A percentile compares a stretch with the other conserved stretches of the same genome.
These are phyloP conservation scores for Melanostigma gelatinosum DNA, from an alignment of 2,113 vertebrate genomes.

Conservation along the genomic window DNA sequence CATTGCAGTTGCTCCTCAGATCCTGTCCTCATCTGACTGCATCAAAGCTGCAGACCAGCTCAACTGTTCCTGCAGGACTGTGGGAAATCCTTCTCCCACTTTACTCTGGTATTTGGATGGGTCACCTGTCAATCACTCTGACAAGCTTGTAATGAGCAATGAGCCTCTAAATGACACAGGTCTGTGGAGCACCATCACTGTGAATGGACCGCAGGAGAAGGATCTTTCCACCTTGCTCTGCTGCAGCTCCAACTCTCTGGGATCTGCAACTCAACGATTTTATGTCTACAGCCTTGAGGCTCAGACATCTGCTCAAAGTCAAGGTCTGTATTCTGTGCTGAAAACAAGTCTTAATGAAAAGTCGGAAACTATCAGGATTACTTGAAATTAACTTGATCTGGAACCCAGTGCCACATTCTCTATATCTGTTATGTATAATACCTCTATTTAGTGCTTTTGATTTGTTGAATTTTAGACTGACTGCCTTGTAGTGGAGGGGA, in stretches of 20 bases:
- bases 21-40: slow-evolving; percentile 38
- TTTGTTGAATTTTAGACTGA: too few relatives aligned
- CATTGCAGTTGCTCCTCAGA: slow-evolving; percentile 17
- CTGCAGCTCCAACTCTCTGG: slow-evolving; percentile 40
- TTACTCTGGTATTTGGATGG: slow-evolving; percentile 45
- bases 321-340: slow-evolving; percentile 13
- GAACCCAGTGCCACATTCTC: too few relatives aligned
- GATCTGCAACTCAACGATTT: slow-evolving; percentile 31
- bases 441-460: too few relatives aligned
- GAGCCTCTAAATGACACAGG: slow-evolving; percentile 5
- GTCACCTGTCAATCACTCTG: slow-evolving; percentile 22
- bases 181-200: slow-evolving; percentile 30
- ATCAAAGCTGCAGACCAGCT: slow-evolving; percentile 3
- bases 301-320: background rate
- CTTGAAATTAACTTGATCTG: background rate
- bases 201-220: slow-evolving; percentile 3
- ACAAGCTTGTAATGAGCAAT: background rate
- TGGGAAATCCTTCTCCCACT: slow-evolving; percentile 45
- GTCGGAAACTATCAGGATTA: background rate
- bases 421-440: too few relatives aligned
- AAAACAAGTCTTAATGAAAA: background rate
- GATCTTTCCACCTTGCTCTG: slow-evolving; percentile 32
- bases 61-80: slow-evolving; percentile 48
- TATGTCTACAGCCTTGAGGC: background rate
- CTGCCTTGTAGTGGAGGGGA: too few relatives aligned